Conservation (phyloP, 2,797 vertebrate genomes). For the Galago senegalensis region DNA sequence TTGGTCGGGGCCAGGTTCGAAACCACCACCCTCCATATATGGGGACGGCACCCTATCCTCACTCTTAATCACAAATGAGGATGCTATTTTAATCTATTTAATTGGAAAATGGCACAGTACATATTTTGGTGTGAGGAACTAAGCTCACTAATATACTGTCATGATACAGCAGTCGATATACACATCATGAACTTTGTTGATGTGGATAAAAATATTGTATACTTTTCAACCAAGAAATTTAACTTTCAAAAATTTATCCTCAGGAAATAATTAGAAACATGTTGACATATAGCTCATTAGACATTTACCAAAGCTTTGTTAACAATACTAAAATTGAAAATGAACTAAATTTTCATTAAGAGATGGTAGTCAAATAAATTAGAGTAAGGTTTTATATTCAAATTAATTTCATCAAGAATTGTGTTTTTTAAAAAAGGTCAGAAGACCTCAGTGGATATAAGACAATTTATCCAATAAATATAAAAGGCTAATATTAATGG, state of each 20-base stretch:
- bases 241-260: slow-evolving; percentile 14
- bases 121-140: background rate
- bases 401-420: slow-evolving; percentile 2
- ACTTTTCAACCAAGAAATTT: background rate
- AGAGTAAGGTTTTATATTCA: background rate
- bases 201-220: background rate
- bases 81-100: background rate
- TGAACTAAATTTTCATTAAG: background rate
- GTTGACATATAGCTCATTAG: background rate
- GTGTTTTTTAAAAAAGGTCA: background rate
- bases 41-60: background rate
- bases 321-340: background rate
- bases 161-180: background rate
- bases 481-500: background rate
- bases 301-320: background rate
- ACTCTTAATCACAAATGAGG: background rate
- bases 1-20: no score
- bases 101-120: background rate
- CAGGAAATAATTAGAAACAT: slow-evolving; percentile 16
- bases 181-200: slow-evolving; percentile 2
- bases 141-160: background rate
- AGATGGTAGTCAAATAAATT: background rate
- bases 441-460: background rate
- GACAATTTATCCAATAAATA: background rate
- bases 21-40: no score